These are phyloP conservation scores for Dufourea novaeangliae DNA, from an alignment of 1,140 invertebrate genomes.

Conservation along the genomic window DNA sequence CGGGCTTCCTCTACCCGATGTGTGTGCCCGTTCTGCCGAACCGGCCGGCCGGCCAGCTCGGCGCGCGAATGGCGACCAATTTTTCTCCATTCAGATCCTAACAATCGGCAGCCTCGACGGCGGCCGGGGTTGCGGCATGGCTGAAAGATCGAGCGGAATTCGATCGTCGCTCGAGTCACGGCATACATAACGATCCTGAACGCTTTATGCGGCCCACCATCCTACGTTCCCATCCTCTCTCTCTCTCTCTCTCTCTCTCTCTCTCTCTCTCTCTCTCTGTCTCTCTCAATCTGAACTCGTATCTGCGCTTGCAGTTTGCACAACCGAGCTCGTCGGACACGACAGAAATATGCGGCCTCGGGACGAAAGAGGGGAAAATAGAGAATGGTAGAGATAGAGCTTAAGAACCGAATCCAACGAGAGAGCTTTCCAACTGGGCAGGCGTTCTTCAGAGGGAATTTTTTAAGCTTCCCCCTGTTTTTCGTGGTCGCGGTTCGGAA, in stretches of 20 bases:
- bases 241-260: too few relatives aligned
- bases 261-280: too few relatives aligned
- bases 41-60: conserved; percentile 22
- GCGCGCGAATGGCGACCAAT: conserved; percentile 61
- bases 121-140: conserved; percentile 12
- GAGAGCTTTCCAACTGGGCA: background rate
- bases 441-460: background rate
- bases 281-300: too few relatives aligned
- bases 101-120: conserved; percentile 49
- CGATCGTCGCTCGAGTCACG: conserved; percentile 57
- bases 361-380: background rate
- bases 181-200: conserved; percentile 52
- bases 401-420: too few relatives aligned
- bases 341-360: conserved; percentile 12
- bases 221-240: too few relatives aligned
- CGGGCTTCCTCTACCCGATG: conserved; percentile 33
- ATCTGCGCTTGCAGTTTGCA: conserved; percentile 43
- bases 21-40: background rate
- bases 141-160: conserved; percentile 57
- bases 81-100: conserved; percentile 67
- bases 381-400: background rate
- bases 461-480: background rate
- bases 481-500: background rate
- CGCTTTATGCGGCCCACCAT: conserved; percentile 28
- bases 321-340: background rate